These are phyloP conservation scores for Mus pahari DNA, from an alignment of 2,113 vertebrate genomes.

Conservation along the genomic window DNA sequence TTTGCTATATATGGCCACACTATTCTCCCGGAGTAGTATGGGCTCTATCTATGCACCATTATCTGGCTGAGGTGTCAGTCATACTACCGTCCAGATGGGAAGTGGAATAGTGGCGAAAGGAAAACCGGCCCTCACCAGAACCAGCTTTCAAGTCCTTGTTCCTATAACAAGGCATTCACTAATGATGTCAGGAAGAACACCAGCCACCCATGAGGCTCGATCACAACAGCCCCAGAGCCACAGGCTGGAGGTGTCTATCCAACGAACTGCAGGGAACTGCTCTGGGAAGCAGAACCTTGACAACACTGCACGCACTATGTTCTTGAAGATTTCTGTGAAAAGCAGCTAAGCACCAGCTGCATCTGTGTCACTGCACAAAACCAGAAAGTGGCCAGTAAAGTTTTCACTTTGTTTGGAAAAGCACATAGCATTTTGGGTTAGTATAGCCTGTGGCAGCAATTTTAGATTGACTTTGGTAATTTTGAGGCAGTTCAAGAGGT, in stretches of 20 bases:
- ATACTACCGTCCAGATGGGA: constrained; percentile 76
- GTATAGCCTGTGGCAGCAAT: not conserved
- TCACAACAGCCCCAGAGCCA: constrained; percentile 55
- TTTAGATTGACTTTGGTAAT: constrained; percentile 9
- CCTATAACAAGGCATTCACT: constrained; percentile 52
- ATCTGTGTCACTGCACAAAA: constrained; percentile 76
- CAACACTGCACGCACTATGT: not conserved
- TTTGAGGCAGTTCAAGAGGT: not conserved
- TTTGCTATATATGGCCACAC: not conserved
- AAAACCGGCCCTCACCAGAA: constrained; percentile 70
- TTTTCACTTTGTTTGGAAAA: constrained; percentile 58
- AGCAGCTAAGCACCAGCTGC: constrained; percentile 13
- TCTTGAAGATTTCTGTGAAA: constrained; percentile 51
- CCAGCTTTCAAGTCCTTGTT: constrained; percentile 62
- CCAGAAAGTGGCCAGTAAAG: constrained; percentile 52
- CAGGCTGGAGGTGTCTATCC: constrained; percentile 52
- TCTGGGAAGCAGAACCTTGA: constrained; percentile 32
- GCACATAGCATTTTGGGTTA: constrained; percentile 45
- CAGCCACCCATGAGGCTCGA: constrained; percentile 39
- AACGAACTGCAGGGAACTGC: constrained; percentile 73
- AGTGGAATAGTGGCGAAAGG: constrained; percentile 63
- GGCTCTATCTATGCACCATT: not conserved
- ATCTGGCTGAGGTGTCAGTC: constrained; percentile 69
- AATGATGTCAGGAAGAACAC: constrained; percentile 55
- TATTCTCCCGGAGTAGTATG: not conserved